These are phyloP conservation scores for Callospermophilus lateralis DNA, from an alignment of 2,113 vertebrate species.

Conservation along the genomic window DNA sequence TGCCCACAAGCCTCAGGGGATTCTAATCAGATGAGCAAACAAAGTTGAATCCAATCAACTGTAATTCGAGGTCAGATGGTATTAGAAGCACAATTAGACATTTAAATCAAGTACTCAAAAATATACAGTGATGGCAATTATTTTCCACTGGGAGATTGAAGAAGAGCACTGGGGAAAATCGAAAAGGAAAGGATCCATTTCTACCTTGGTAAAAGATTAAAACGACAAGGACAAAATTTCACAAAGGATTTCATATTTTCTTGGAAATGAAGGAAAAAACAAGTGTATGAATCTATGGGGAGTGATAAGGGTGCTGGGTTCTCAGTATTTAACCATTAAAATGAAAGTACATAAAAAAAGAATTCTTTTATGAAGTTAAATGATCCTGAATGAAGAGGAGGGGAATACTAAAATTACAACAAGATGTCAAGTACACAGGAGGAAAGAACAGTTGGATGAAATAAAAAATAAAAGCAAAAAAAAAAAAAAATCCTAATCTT, in stretches of 20 bases:
- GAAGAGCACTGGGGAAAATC: not conserved
- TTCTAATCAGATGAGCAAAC: not conserved
- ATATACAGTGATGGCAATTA: not conserved
- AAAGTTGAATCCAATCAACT: not conserved
- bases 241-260: not conserved
- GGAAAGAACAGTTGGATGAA: not conserved
- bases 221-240: not conserved
- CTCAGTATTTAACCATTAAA: slow-evolving; percentile 28
- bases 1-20: not conserved
- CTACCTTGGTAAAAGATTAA: not conserved
- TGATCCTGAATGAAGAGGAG: not conserved
- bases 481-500: not conserved
- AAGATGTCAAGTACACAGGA: not conserved
- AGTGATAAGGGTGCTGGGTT: not conserved
- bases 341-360: not conserved
- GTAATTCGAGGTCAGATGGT: not conserved
- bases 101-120: slow-evolving; percentile 19
- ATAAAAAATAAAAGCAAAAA: not conserved
- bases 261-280: not conserved
- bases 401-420: slow-evolving; percentile 24
- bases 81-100: not conserved
- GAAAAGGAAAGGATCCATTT: not conserved
- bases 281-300: not conserved
- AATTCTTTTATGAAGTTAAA: not conserved
- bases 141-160: not conserved